phyloP scores from a whole-genome alignment of 1,140 invertebrate species.

The Heterodera carotae region DNA sequence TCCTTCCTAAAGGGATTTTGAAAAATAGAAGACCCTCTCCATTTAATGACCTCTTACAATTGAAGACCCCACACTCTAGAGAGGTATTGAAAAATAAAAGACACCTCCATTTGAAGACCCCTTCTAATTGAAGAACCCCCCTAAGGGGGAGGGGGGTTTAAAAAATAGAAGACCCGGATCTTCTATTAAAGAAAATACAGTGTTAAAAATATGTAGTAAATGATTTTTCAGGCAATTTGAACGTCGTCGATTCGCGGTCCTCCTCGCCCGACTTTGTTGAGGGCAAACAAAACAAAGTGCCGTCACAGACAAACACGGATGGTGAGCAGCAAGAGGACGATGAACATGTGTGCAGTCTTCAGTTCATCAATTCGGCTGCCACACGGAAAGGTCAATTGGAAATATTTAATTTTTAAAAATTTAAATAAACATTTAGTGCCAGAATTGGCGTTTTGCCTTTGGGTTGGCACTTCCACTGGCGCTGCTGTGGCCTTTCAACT shows the following conservation, averaged over 20 bases:
- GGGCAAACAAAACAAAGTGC: constrained; percentile 14
- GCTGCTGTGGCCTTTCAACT: constrained; percentile 56
- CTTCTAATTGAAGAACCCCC: no score
- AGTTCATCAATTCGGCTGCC: constrained; percentile 52
- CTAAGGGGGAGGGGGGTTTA: no score
- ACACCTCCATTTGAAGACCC: no score
- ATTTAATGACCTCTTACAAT: no score
- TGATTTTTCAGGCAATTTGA: neutral
- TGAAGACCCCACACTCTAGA: no score
- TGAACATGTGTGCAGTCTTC: constrained; percentile 43
- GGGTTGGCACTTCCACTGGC: constrained; percentile 61
- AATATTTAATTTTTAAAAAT: neutral
- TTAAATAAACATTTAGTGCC: constrained; percentile 42
- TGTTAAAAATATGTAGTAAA: no score
- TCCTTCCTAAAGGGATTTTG: no score
- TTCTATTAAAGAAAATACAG: no score
- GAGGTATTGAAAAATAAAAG: no score
- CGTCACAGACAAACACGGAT: neutral
- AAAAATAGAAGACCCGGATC: no score
- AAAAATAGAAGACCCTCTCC: no score
- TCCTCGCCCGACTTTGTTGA: constrained; percentile 35
- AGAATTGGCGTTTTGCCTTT: constrained; percentile 55
- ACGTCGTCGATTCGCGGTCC: constrained; percentile 8
- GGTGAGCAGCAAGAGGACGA: constrained; percentile 36
- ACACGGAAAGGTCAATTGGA: constrained; percentile 54